Evolutionary conservation across 2,113 vertebrate species (phyloP), one percentile per base, ranked within the genome.

Genomic region (Axis porcinus): DNA sequence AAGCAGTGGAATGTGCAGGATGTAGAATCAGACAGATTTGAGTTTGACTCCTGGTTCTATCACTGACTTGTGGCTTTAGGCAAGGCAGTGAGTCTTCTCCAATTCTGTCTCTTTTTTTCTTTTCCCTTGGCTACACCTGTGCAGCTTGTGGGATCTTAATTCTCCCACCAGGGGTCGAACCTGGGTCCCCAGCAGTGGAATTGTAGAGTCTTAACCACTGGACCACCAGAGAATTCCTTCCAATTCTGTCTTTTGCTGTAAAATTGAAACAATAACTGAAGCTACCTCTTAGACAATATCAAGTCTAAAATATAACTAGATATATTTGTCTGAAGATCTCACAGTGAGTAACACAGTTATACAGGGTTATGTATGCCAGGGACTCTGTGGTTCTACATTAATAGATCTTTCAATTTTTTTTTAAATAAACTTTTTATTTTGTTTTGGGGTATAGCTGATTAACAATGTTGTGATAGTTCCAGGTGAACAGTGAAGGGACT

Each of bases 241-340:
- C 17, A 96, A 45, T 92, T 96, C 30, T 97, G 30, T 88, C 62
- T 94, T 60, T 96, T 95, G 21, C 47, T 84, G 21, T 60, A 97
- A 92, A 90, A 58, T 57, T 86, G 79, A 97, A 97, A 84, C 14
- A 91, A 55, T 78, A 98, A 70, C 84, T 93, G 40, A 95, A 89
- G 23, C 25, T 92, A 62, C 21, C 13, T 95, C 45, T 81, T 85
- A 94, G 57, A 45, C 89, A 40, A 84, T 62, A 43, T 27, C 83
- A 52, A 87, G 54, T 86, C 45, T 95, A 70, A 93, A 89, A 83
- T 67, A 43, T 55, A 12, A 55, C 76, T 50, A 82, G 81, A 64
- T 52, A 74, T 55, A 84, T 84, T 92, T 94, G 12, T 89, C 11
- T 93, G 74, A 86, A 60, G 40, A 27, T 82, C 60, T 93, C 60